These are phyloP conservation scores for Nemotelus nigrinus DNA, from an alignment of 2,888 invertebrate species.

Conservation along the genomic window DNA sequence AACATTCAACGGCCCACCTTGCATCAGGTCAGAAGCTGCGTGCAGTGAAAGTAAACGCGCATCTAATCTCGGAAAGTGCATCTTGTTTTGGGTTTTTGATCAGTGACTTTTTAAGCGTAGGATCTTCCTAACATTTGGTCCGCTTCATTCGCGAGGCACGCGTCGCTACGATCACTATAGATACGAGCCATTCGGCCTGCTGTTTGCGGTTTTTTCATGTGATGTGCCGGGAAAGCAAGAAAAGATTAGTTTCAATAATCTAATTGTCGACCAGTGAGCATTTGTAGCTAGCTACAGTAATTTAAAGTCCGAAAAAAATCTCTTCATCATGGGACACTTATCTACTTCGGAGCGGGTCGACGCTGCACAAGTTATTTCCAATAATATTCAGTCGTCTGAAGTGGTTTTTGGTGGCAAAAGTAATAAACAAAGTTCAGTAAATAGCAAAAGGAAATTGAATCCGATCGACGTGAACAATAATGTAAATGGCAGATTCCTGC, in stretches of 20 bases:
- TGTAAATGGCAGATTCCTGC: not conserved
- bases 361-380: constrained; percentile 53
- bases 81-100: no score
- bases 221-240: no score
- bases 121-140: constrained; percentile 7
- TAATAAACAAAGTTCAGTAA: not conserved
- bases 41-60: not conserved
- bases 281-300: no score
- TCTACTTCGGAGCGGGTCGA: constrained; percentile 61
- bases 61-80: not conserved
- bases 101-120: not conserved
- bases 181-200: not conserved
- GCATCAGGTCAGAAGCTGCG: not conserved
- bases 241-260: no score
- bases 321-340: constrained; percentile 60
- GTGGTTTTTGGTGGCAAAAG: constrained; percentile 26
- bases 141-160: not conserved
- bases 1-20: not conserved
- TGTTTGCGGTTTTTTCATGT: not conserved
- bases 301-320: not conserved
- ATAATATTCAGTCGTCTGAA: constrained; percentile 43
- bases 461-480: constrained; percentile 11
- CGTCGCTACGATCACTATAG: not conserved
- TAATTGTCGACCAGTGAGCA: no score
- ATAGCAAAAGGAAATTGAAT: not conserved